Base-by-base conservation (phyloP, 2,888 invertebrate species). In the Acrobasis repandana region DNA sequence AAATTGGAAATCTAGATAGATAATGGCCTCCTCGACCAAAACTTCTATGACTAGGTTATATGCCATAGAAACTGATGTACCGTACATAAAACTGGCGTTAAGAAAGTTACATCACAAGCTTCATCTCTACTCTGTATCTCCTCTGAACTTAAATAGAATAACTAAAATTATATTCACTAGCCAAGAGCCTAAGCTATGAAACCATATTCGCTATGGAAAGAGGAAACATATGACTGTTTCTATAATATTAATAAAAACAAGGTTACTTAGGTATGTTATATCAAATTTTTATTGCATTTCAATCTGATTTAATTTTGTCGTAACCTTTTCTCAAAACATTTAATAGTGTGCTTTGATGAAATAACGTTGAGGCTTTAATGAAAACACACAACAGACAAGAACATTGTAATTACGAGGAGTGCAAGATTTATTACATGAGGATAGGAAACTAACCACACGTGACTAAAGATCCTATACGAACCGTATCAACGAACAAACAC, bases 381-480 rank as follows among this genome's bases (percentile, higher is more conserved):
- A 89, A 91, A 90, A 92, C 83, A 90, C 85, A 92, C 87, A 89
- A 83, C 86, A 85, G 88, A 88, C 88, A 86, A 88, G 86, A 88
- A 88, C 89, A 87, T 90, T 86, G 91, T 91, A 92, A 92, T 92
- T 92, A 91, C 88, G 87, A 83, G 76, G 80, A 88, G 82, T 86
- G 85, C 85, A 86, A 91, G 91, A 92, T 92, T 92, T 92, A 92
- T 92, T 86, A 83, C 89, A 76, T 75, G 72, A 83, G 84, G 80
- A 90, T 90, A 88, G 88, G 83, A 89, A 88, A 89, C 85, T 85
- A 84, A 88, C 83, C 87, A 90, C 89, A 90, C 88, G 89, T 90
- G 90, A 86, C 86, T 79, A 66, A 70, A 69, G 70, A 66, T 69
- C 68, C 69, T 70, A 72, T 77, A 78, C 71, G 66, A 72, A 75